These are phyloP conservation scores for Melanophora roralis DNA, from an alignment of 2,888 invertebrate species.

Conservation along the genomic window DNA sequence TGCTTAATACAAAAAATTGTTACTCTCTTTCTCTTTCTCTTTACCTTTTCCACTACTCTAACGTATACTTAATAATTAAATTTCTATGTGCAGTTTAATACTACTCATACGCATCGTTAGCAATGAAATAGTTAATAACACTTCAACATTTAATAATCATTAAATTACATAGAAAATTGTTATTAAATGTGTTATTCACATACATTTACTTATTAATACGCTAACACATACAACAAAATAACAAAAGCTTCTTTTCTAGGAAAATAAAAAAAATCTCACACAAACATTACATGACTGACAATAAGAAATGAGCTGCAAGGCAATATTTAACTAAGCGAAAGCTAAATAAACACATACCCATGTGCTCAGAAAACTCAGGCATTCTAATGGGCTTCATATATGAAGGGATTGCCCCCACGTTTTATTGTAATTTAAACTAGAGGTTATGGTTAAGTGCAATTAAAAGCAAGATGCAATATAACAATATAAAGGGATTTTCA, in stretches of 20 bases:
- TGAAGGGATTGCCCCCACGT: too few relatives aligned
- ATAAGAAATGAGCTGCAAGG: constrained; percentile 59
- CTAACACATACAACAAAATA: neutral
- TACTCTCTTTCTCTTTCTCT: too few relatives aligned
- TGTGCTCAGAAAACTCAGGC: neutral
- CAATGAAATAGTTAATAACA: constrained; percentile 30
- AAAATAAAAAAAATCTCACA: constrained; percentile 5
- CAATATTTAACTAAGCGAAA: constrained; percentile 9
- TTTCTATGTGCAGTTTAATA: constrained; percentile 23
- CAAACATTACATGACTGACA: constrained; percentile 49
- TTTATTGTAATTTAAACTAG: too few relatives aligned
- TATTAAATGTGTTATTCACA: neutral
- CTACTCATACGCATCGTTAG: constrained; percentile 36
- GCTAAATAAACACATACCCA: neutral
- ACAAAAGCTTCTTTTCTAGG: constrained; percentile 1
- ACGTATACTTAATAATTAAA: constrained; percentile 31
- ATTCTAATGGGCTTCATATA: too few relatives aligned
- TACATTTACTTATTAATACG: neutral
- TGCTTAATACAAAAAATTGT: too few relatives aligned
- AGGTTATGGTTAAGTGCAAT: too few relatives aligned
- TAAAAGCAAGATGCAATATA: too few relatives aligned
- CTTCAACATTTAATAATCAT: constrained; percentile 29
- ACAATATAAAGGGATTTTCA: too few relatives aligned
- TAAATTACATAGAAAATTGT: constrained; percentile 15
- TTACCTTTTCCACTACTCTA: too few relatives aligned